Conservation (phyloP, 2,797 vertebrate genomes). For the Myotis planiceps region DNA sequence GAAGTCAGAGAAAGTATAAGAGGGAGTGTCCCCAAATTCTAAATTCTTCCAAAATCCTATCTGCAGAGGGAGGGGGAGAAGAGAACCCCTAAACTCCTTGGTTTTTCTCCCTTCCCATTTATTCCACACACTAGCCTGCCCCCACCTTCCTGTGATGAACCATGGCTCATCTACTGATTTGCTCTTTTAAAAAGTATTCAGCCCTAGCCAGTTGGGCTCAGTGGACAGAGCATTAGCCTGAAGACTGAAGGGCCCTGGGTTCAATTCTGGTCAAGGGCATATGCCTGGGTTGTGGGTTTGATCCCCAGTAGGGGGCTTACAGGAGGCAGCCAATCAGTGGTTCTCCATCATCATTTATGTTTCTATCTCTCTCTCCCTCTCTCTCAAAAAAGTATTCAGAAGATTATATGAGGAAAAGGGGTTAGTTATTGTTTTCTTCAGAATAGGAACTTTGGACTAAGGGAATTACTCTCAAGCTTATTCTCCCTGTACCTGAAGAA, state of each 20-base stretch:
- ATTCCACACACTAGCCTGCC: neutral
- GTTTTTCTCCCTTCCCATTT: neutral
- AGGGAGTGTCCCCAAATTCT: neutral
- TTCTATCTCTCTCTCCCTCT: too few relatives aligned
- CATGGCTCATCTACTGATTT: neutral
- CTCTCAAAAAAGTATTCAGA: neutral
- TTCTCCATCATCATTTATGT: too few relatives aligned
- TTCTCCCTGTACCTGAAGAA: neutral
- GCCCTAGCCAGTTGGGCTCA: too few relatives aligned
- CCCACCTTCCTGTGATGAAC: neutral
- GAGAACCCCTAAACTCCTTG: neutral
- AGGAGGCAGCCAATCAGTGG: too few relatives aligned
- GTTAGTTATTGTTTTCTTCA: neutral
- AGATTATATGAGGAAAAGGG: neutral
- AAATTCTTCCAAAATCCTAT: neutral
- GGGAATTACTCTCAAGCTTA: neutral
- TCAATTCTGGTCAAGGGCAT: too few relatives aligned
- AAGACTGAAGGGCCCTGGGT: too few relatives aligned
- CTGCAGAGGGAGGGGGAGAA: neutral
- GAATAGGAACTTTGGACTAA: neutral
- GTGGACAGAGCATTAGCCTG: too few relatives aligned
- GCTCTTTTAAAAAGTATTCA: neutral
- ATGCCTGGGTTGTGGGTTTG: too few relatives aligned
- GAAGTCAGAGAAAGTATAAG: neutral
- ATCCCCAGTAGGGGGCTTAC: too few relatives aligned